Percentiles rank a stretch among this genome's conserved stretches.
Evolutionary conservation across 2,888 invertebrate species (phyloP).

Genomic region (Melanostoma mellinum): DNA sequence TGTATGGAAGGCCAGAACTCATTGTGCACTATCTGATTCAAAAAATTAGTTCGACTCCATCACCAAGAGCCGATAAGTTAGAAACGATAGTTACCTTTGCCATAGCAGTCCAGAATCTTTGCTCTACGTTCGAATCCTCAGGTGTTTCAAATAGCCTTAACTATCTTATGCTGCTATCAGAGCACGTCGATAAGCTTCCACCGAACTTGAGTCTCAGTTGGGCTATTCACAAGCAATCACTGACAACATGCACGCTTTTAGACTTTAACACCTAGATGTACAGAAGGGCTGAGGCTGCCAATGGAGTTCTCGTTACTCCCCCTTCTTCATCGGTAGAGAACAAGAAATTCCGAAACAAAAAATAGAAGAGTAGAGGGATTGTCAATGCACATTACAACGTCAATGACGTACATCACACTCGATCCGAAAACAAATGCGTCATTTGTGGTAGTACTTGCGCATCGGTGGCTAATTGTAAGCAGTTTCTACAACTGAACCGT

Average conservation of each 20-base stretch:
- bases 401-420: not conserved
- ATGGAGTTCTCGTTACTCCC: not conserved
- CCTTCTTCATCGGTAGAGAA: not conserved
- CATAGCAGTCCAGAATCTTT: constrained; percentile 32
- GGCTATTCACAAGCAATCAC: constrained; percentile 32
- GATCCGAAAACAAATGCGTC: constrained; percentile 8
- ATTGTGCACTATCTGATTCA: constrained; percentile 11
- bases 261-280: constrained; percentile 34
- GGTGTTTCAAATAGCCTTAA: constrained; percentile 14
- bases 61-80: constrained; percentile 22
- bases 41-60: not conserved
- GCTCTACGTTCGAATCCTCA: constrained; percentile 20
- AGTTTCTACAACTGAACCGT: not conserved
- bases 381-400: constrained; percentile 3
- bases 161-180: constrained; percentile 34
- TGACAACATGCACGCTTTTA: constrained; percentile 13
- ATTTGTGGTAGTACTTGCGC: constrained; percentile 15
- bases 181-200: constrained; percentile 43
- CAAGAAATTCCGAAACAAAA: constrained; percentile 15
- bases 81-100: constrained; percentile 29
- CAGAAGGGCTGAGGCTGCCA: constrained; percentile 9
- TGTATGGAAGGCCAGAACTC: constrained; percentile 27
- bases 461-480: constrained; percentile 8
- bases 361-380: constrained; percentile 7
- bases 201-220: constrained; percentile 23